Conservation (phyloP, 2,113 vertebrate species). For the Murina feae region DNA sequence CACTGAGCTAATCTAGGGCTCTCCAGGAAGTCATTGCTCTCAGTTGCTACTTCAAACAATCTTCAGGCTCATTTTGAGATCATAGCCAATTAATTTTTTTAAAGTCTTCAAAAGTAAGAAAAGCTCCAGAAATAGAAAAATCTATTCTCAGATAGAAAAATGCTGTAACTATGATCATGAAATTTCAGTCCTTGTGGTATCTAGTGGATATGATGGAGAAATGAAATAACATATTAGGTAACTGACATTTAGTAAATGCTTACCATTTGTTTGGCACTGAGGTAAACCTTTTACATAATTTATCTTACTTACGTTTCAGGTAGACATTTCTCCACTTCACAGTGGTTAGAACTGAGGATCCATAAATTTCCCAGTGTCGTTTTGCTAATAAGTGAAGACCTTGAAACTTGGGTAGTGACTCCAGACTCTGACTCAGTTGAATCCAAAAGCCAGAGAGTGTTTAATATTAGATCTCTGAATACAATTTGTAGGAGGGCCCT, state of each 20-base stretch:
- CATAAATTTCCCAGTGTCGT: not conserved
- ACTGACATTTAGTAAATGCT: not conserved
- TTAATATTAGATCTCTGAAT: not conserved
- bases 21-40: constrained; percentile 5
- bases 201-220: not conserved
- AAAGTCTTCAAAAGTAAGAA: constrained; percentile 6
- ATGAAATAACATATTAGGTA: not conserved
- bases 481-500: not conserved
- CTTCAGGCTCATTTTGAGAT: constrained; percentile 19
- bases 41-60: not conserved
- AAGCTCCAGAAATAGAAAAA: not conserved
- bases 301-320: not conserved
- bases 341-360: not conserved
- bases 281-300: not conserved
- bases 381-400: not conserved
- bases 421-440: not conserved
- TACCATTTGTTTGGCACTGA: not conserved
- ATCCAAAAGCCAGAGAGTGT: not conserved
- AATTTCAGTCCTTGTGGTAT: not conserved
- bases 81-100: not conserved
- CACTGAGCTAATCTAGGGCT: not conserved
- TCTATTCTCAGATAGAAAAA: not conserved
- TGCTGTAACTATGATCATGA: not conserved
- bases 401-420: not conserved
- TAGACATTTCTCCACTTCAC: not conserved